A percentile compares a stretch with the other conserved stretches of the same genome.
phyloP scores from a whole-genome alignment of 1,140 invertebrate species.

The Psilanteris sp. region DNA sequence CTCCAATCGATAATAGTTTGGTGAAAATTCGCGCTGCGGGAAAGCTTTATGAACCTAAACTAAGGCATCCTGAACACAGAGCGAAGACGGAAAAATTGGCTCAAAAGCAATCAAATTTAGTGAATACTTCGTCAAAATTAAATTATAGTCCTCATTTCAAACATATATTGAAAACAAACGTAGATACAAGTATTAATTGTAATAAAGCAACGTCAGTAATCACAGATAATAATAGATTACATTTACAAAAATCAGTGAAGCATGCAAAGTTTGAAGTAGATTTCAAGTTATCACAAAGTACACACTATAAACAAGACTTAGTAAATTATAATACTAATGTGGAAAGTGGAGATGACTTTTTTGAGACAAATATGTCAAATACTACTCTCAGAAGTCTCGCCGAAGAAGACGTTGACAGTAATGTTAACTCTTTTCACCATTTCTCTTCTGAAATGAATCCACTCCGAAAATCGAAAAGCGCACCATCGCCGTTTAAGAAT shows the following conservation, averaged over 20 bases:
- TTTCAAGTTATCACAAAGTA: slow-evolving; percentile 16
- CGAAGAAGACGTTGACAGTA: slow-evolving; percentile 58
- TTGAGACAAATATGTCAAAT: slow-evolving; percentile 43
- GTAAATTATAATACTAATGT: slow-evolving; percentile 49
- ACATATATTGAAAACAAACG: background rate
- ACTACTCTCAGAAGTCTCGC: slow-evolving; percentile 41
- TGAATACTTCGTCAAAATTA: slow-evolving; percentile 13
- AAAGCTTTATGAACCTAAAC: slow-evolving; percentile 68
- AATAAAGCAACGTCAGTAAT: background rate
- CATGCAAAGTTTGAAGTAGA: slow-evolving; percentile 31
- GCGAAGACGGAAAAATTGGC: slow-evolving; percentile 21
- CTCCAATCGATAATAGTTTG: slow-evolving; percentile 70
- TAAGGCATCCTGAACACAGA: slow-evolving; percentile 47
- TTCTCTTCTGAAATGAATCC: slow-evolving; percentile 70
- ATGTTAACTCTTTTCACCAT: slow-evolving; percentile 65
- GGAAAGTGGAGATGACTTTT: slow-evolving; percentile 45
- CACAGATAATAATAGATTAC: slow-evolving; percentile 19
- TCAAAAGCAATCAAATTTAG: slow-evolving; percentile 20
- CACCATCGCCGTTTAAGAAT: slow-evolving; percentile 73
- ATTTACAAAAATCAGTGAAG: slow-evolving; percentile 14
- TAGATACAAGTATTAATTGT: slow-evolving; percentile 3
- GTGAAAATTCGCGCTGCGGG: slow-evolving; percentile 71
- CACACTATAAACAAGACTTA: slow-evolving; percentile 36
- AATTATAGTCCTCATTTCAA: background rate
- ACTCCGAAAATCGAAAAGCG: slow-evolving; percentile 77